Evolutionary conservation across 2,797 vertebrate genomes (phyloP).

Genomic region (Xenops minutus): DNA sequence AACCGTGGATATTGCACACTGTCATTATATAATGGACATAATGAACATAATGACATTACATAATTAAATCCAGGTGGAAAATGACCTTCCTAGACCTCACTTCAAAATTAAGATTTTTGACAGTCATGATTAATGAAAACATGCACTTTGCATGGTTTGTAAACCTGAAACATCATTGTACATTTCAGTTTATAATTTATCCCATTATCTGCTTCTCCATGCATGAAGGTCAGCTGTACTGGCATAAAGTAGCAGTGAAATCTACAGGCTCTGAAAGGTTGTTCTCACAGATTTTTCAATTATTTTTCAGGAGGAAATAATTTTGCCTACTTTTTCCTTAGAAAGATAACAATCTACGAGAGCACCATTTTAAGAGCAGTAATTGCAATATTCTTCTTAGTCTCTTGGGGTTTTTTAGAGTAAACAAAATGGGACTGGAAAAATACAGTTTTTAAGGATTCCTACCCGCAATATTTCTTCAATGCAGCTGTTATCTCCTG

Average conservation of each 20-base stretch:
- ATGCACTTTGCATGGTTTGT: slow-evolving; percentile 59
- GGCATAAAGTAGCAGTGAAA: not conserved
- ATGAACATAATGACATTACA: slow-evolving; percentile 61
- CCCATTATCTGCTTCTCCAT: slow-evolving; percentile 51
- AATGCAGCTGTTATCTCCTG: slow-evolving; percentile 79
- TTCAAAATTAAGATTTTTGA: slow-evolving; percentile 66
- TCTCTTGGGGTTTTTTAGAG: not conserved
- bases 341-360: not conserved
- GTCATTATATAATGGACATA: slow-evolving; percentile 45
- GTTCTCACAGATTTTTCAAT: slow-evolving; percentile 26
- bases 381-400: not conserved
- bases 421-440: not conserved
- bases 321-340: not conserved
- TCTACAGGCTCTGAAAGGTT: not conserved
- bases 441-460: not conserved
- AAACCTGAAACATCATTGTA: slow-evolving; percentile 23
- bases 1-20: not conserved
- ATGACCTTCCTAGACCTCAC: slow-evolving; percentile 55
- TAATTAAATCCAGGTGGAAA: slow-evolving; percentile 67
- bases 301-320: slow-evolving; percentile 24
- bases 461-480: slow-evolving; percentile 83
- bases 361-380: not conserved
- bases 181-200: slow-evolving; percentile 61
- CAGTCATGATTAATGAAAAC: slow-evolving; percentile 48
- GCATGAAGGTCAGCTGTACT: slow-evolving; percentile 10